Evolutionary conservation across 2,113 vertebrate species (phyloP).

Genomic region (Menura novaehollandiae): DNA sequence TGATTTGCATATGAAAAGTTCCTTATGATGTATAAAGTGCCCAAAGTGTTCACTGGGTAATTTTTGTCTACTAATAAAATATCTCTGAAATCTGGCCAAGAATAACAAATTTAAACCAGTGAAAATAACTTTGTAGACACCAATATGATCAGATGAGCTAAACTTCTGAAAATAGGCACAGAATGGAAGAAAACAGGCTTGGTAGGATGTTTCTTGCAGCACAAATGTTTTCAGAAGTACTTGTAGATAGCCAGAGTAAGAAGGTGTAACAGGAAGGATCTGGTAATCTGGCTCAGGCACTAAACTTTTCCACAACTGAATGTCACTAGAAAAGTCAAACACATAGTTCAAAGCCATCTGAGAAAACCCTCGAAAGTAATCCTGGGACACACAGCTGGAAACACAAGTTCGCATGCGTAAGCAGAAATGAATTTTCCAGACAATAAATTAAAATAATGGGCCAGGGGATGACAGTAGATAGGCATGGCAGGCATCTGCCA

Average conservation of each 20-base stretch:
- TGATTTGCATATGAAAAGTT: not conserved
- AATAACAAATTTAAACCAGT: not conserved
- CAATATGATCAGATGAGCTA: not conserved
- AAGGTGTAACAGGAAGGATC: not conserved
- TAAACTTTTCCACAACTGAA: not conserved
- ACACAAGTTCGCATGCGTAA: not conserved
- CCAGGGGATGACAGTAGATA: not conserved
- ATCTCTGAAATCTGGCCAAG: not conserved
- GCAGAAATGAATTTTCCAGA: not conserved
- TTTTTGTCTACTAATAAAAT: not conserved
- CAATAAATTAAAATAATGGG: not conserved
- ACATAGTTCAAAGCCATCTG: not conserved
- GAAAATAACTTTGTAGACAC: not conserved
- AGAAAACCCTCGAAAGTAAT: not conserved
- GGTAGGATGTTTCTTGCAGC: not conserved
- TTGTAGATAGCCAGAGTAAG: not conserved
- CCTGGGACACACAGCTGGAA: not conserved
- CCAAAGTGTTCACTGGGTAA: not conserved
- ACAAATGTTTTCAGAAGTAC: not conserved
- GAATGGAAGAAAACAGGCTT: not conserved
- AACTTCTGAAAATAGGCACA: not conserved
- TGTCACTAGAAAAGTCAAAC: not conserved
- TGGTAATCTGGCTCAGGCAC: not conserved
- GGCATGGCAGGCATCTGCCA: not conserved
- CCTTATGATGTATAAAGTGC: not conserved